Base-by-base conservation (phyloP, 2,888 invertebrate species). In the Bhutanitis thaidina region DNA sequence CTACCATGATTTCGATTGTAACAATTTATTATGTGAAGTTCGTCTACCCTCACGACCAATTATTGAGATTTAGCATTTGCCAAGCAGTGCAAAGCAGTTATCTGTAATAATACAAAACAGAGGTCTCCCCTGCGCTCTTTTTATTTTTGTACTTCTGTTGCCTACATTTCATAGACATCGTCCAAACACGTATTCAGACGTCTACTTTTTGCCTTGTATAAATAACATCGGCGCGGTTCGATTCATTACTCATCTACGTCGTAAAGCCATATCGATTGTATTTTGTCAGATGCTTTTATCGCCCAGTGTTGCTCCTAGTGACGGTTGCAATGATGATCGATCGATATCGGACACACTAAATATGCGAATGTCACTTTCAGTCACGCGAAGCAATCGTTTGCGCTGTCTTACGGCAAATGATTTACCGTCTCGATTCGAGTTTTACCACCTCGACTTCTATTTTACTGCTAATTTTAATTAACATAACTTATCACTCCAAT, bases 331-430 rank as follows among this genome's bases (percentile, higher is more conserved):
- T 64, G 67, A 67, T 70, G 64, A 63, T 70, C 69, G 65, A 62
- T 62, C 54, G 60, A 68, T 76, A 77, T 78, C 71, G 71, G 69
- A 71, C 62, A 64, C 58, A 67, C 61, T 61, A 62, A 20, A 74
- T 75, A 78, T 77, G 71, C 69, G 70, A 81, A 80, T 77, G 71
- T 77, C 68, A 71, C 68, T 64, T 61, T 58, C 47, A 53, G 61
- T 62, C 73, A 74, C 69, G 69, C 69, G 59, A 72, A 64, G 52
- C 57, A 60, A 58, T 67, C 65, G 59, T 71, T 71, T 64, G 61
- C 53, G 36, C 44, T 37, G 43, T 53, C 53, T 36, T 10, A 3
- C 41, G 25, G 30, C 25, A 10, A 43, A 43, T 49, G 36, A 53
- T 46, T 46, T 39, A 49, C 39, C 63, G 57, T 54, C 53, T 37